Evolutionary conservation across 1,140 invertebrate genomes (phyloP), one percentile per base, ranked within the genome.

Genomic region (Leptinotarsa texana): DNA sequence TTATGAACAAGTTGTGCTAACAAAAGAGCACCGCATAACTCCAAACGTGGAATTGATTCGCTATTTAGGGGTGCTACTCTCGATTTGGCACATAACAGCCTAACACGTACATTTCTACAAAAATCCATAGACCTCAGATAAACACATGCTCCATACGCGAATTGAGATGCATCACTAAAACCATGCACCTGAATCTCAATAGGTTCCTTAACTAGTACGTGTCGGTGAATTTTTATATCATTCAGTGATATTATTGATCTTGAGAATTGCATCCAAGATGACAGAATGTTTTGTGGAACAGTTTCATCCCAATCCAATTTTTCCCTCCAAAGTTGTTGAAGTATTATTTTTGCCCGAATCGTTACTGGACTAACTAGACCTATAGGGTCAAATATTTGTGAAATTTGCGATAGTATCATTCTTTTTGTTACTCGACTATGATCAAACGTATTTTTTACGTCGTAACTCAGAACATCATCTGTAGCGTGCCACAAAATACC

Each of bases 361-460:
- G 81, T 81, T 17, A 86, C 67, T 42, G 86, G 85, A 21, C 80
- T 76, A 17, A 86, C 18, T 18, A 86, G 75, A 27, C 86, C 87
- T 21, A 86, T 74, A 13, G 87, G 87, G 77, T 88, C 85, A 68
- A 84, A 87, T 0, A 86, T 78, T 79, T 78, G 51, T 51, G 74
- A 18, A 22, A 80, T 74, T 18, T 61, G 33, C 13, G 78, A 71
- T 21, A 78, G 51, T 65, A 78, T 78, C 13, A 49, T 49, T 67
- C 78, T 51, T 66, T 80, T 80, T 63, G 76, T 77, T 33, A 73
- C n/a, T 27, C 21, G 8, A 13, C 13, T 65, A 21, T n/a, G 13
- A 61, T 57, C 8, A 13, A 13, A 27, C 15, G 18, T 27, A n/a
- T 22, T 65, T n/a, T 21, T 62, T 18, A 42, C n/a, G 11, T 17